Base-by-base conservation (phyloP, 92 coral and sea anemone species). In the Phymanthus crucifer region DNA sequence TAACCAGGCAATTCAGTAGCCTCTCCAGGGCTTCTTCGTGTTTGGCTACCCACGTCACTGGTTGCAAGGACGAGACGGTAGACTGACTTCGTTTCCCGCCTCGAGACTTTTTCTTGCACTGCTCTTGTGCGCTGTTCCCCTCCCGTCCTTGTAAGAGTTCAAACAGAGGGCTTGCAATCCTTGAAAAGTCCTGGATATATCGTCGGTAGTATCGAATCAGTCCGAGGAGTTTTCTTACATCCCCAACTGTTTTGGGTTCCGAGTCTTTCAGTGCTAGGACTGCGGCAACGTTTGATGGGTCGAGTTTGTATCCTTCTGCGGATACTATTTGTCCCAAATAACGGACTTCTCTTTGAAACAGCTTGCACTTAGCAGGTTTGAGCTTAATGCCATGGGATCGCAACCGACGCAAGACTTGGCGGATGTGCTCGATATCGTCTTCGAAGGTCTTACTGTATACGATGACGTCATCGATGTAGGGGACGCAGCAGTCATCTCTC, bases 251-350 rank as follows among this genome's bases (percentile, higher is more conserved):
- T 56, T 37, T 73, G 40, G 93, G 96, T 54, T 37, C 73, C 2
- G 78, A 74, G 64, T 79, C 80, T 36, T 89, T 89, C 40, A 86
- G 75, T 19, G 71, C 68, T 27, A 43, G 16, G 6, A 88, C 86
- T 6, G 90, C 86, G 40, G 76, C 85, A 6, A 82, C 58, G 32
- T 89, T 83, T 18, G 82, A 64, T 37, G 86, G 84, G 48, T 88
- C 95, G 73, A 83, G 78, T 26, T 69, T 18, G 71, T 88, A 91
- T 6, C 96, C 96, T 12, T 85, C 80, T 24, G 88, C 83, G 35
- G 90, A 75, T 19, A 91, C 90, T 14, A 88, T 82, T 48, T 78
- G 81, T 0, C 92, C 92, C 43, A 91, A 72, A 46, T 88, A 91
- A 58, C 73, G 87, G 36, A 88, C 94, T 71, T 88, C 76, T 37